phyloP scores from a whole-genome alignment of 2,888 invertebrate species.

The Eupeodes latifasciatus region DNA sequence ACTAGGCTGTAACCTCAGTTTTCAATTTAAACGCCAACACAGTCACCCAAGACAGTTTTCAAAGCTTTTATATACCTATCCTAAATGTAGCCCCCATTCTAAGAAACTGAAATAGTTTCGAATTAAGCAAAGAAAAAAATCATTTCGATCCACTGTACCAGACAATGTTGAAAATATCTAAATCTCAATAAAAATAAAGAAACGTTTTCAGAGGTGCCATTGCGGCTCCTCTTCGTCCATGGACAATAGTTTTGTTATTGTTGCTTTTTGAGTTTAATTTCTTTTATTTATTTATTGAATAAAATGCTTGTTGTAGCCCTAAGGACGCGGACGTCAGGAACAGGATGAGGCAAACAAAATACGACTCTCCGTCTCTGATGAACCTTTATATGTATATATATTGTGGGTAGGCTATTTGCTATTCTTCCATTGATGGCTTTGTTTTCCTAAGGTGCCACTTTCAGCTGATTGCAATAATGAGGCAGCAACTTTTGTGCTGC shows the following conservation, averaged over 20 bases:
- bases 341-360: no score
- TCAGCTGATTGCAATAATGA: slow-evolving; percentile 75
- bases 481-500: slow-evolving; percentile 46
- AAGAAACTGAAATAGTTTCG: background rate
- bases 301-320: slow-evolving; percentile 30
- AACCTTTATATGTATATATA: slow-evolving; percentile 18
- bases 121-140: background rate
- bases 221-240: slow-evolving; percentile 31
- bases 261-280: slow-evolving; percentile 48
- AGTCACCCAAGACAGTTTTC: background rate
- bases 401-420: slow-evolving; percentile 13
- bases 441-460: slow-evolving; percentile 74
- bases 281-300: slow-evolving; percentile 34
- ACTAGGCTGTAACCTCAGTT: background rate
- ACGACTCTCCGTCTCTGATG: slow-evolving; percentile 15
- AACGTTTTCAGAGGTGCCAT: slow-evolving; percentile 57
- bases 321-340: background rate
- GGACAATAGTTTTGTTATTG: slow-evolving; percentile 69
- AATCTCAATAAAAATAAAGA: slow-evolving; percentile 22
- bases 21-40: background rate
- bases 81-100: no score
- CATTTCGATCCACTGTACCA: background rate
- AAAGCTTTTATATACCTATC: no score
- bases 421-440: slow-evolving; percentile 62
- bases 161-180: slow-evolving; percentile 1